Percentiles rank a stretch among this genome's conserved stretches.
Evolutionary conservation across 2,113 vertebrate genomes (phyloP).

Genomic region (Thalassarche chlororhynchos): DNA sequence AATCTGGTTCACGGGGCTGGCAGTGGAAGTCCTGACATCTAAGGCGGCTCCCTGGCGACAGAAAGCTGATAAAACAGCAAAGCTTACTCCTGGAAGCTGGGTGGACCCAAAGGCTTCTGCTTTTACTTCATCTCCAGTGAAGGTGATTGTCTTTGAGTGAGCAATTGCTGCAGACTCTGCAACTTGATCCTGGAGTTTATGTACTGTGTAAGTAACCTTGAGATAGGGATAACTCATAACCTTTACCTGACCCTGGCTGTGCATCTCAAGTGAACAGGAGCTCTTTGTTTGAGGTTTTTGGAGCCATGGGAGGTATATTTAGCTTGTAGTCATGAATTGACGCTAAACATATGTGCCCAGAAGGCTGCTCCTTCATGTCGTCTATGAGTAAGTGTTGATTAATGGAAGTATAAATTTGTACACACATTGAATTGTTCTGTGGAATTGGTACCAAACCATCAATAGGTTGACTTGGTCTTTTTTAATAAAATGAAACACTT

Average conservation of each 20-base stretch:
- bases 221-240: constrained; percentile 67
- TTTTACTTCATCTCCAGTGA: constrained; percentile 28
- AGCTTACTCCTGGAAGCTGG: neutral
- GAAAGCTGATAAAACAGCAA: neutral
- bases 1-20: neutral
- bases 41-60: neutral
- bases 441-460: neutral
- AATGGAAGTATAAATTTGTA: neutral
- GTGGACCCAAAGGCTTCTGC: constrained; percentile 5
- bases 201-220: constrained; percentile 59
- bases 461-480: neutral
- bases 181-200: constrained; percentile 60
- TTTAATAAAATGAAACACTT: neutral
- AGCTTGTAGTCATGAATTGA: constrained; percentile 40
- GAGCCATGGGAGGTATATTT: constrained; percentile 39
- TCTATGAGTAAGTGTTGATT: constrained; percentile 17
- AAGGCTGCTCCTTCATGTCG: neutral
- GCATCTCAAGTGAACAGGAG: constrained; percentile 63
- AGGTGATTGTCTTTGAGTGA: constrained; percentile 66
- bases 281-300: constrained; percentile 65
- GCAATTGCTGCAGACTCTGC: constrained; percentile 58
- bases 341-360: constrained; percentile 29
- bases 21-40: neutral
- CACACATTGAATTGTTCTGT: neutral
- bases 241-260: constrained; percentile 56